Base-by-base conservation (phyloP, 1,140 invertebrate genomes). In the Armadillidium nasatum region DNA sequence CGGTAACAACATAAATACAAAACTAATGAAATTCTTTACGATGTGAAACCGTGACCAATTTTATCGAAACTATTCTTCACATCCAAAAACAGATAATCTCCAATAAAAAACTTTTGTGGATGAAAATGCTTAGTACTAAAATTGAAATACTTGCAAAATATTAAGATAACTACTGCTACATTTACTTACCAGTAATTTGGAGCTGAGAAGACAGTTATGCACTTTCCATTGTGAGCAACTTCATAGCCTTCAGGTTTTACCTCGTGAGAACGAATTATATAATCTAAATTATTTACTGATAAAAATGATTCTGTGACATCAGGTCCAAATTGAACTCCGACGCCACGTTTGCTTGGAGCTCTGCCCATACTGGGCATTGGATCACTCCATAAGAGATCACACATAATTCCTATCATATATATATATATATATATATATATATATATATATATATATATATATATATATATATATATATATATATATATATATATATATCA, bases 251-350 rank as follows among this genome's bases (percentile, higher is more conserved):
- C 91, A 82, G 93, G 91, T 87, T 99, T 99, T 4, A 99, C 98
- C 86, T 99, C 98, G 85, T 99, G 97, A 86, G 95, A 97, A 79
- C 97, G 88, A 72, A 99, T 92, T 76, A 99, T 88, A 84, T 98
- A 99, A 82, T 97, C 93, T 21, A 99, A 87, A 33, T 91, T 90
- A 86, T 99, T 99, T 13, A 87, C 83, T 75, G 90, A 85, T 23
- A 96, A 88, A 86, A 99, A 99, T 46, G 88, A 87, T 78, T 91
- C 86, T 0, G 97, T 99, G 0, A 99, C 92, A 85, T 99, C 96
- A 0, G 98, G 97, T 9, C 98, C 98, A 87, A 99, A 99, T 85
- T 99, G 97, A 82, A 96, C 92, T 22, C 97, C 97, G 7, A 99
- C 95, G 3, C 98, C 98, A 77, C 98, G 89, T 86, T 98, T 99